Evolutionary conservation across 1,140 invertebrate genomes (phyloP), one percentile per base, ranked within the genome.

Genomic region (Trichogramma pretiosum): DNA sequence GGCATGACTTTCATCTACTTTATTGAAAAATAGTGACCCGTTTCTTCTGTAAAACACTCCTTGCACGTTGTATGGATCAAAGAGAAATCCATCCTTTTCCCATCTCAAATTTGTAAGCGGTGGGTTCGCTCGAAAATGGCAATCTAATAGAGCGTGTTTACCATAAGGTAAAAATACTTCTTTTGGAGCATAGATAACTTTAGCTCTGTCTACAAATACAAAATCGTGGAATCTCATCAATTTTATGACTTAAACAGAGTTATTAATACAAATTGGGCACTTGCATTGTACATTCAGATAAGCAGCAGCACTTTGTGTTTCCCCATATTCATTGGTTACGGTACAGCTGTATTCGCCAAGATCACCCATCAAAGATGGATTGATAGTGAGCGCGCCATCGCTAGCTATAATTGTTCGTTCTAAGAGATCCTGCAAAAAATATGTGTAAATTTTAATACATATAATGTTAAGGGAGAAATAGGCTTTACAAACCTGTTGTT

Each of bases 201-300:
- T 89, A 18, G 91, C 91, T 70, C 90, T 91, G 74, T 89, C 90
- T 94, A 63, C 3, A 49, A 23, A 40, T 34, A 8, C 22, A 42
- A 43, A 14, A 21, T 53, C 34, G 10, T 24, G 19, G 17, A 33
- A 23, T 40, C 11, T 37, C n/a, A n/a, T 21, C 26, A 28, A 28
- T n/a, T n/a, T n/a, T n/a, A n/a, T n/a, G n/a, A n/a, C n/a, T n/a
- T n/a, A n/a, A n/a, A n/a, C n/a, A n/a, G n/a, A n/a, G n/a, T n/a
- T n/a, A n/a, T n/a, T n/a, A n/a, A n/a, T n/a, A n/a, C n/a, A n/a
- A n/a, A n/a, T n/a, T n/a, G 9, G 0, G 13, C 45, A 77, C 81
- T 83, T 70, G 96, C 93, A 97, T 76, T 93, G 90, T 53, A 98
- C 89, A 68, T 95, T 91, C 38, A 98, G 80, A 72, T 84, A 93